Conservation (phyloP, 2,113 vertebrate species). For the Rana temporaria region DNA sequence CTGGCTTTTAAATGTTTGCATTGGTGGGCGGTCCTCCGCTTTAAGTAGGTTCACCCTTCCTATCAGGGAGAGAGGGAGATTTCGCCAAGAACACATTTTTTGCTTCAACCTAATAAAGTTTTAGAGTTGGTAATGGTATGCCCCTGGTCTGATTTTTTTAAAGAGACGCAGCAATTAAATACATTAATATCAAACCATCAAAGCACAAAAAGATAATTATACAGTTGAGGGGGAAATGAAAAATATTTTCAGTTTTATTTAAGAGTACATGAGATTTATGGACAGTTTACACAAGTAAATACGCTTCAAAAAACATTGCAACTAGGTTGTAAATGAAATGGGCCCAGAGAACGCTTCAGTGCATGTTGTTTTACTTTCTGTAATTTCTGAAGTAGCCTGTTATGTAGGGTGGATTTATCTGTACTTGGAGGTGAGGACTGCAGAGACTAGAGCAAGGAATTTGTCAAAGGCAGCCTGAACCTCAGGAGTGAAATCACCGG, state of each 20-base stretch:
- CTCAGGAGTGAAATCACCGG: slow-evolving; percentile 78
- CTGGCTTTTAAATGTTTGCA: too few species aligned
- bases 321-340: not conserved
- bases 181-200: too few species aligned
- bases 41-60: too few species aligned
- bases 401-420: slow-evolving; percentile 72
- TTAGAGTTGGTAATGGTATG: too few species aligned
- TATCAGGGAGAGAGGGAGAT: too few species aligned
- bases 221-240: not conserved
- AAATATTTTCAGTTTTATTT: not conserved
- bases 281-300: not conserved
- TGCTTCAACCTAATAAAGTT: too few species aligned
- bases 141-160: too few species aligned
- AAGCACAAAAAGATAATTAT: too few species aligned
- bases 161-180: too few species aligned
- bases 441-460: slow-evolving; percentile 79
- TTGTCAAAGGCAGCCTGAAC: slow-evolving; percentile 89
- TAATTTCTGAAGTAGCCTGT: not conserved
- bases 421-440: slow-evolving; percentile 87
- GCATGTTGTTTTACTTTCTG: not conserved
- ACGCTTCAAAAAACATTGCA: not conserved
- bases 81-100: too few species aligned
- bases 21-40: too few species aligned
- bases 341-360: not conserved
- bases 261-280: slow-evolving; percentile 13